Base-by-base conservation (phyloP, 2,113 vertebrate species). In the Pleuronectes platessa region DNA sequence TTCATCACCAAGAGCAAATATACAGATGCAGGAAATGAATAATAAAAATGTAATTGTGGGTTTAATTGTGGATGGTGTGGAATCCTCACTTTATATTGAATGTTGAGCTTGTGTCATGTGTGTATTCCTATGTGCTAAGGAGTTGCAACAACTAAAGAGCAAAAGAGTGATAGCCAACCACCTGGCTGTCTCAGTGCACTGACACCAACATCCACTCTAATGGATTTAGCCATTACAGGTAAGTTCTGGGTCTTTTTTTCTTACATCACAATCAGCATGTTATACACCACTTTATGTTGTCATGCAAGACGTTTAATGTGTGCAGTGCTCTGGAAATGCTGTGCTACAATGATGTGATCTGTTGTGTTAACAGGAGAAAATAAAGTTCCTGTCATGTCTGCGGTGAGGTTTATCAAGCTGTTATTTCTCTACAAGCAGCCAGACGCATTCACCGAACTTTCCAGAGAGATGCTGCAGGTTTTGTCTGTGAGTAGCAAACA, bases 381-480 rank as follows among this genome's bases (percentile, higher is more conserved):
- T 74, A 77, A 85, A 2, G 91, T 99, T 55, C 93, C 96, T 65
- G 68, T 94, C 88, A 88, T 90, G 51, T 94, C 95, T 80, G 95
- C 94, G 2, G 88, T 97, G 83, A 95, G 93, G 89, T 98, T 99
- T 85, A 70, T 94, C 63, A 99, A 98, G 86, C 84, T 97, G 80
- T 89, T 96, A 81, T 96, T 96, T 90, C 95, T 88, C 72, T 97
- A 96, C 79, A 97, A 97, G 75, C 94, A 97, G 45, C 95, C 93
- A 93, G 90, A 94, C 0, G 68, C 92, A 13, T 99, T 98, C 89
- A 85, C 93, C 80, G 91, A 92, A 59, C 86, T 95, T 61, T 8
- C 93, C 71, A 62, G 47, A 45, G 75, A 92, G 24, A 93, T 98
- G 83, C 66, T 93, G 71, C 68, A 82, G 62, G 89, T 95, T 81